These are phyloP conservation scores for Lagorchestes hirsutus DNA, from an alignment of 2,797 vertebrate species.

Conservation along the genomic window DNA sequence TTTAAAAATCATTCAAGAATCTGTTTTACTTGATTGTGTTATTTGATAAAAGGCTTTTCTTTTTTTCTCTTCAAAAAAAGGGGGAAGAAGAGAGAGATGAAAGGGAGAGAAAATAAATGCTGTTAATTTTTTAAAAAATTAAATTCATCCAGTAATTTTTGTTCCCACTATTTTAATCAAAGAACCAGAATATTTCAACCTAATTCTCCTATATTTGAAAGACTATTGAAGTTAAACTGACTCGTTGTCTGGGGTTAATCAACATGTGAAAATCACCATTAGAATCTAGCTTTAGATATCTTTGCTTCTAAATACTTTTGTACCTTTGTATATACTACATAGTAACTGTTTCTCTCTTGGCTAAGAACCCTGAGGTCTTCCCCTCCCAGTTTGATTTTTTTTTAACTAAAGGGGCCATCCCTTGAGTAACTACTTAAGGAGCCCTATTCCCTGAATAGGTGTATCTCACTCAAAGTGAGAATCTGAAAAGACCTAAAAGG, in stretches of 20 bases:
- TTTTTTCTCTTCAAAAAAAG: neutral
- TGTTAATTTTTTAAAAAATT: neutral
- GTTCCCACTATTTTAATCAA: neutral
- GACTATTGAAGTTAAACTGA: conserved; percentile 51
- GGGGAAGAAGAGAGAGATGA: neutral
- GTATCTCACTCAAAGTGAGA: too few relatives aligned
- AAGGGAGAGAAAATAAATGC: neutral
- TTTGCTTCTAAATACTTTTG: neutral
- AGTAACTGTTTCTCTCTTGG: too few relatives aligned
- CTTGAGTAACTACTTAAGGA: too few relatives aligned
- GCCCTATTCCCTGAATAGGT: too few relatives aligned
- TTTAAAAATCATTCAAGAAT: neutral
- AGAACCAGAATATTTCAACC: neutral
- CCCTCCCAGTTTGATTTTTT: too few relatives aligned
- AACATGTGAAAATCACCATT: neutral
- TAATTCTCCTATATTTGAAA: conserved; percentile 40
- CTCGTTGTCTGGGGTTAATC: neutral
- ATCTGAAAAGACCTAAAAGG: too few relatives aligned
- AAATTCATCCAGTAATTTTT: neutral
- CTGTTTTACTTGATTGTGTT: neutral
- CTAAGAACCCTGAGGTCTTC: too few relatives aligned
- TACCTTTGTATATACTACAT: too few relatives aligned
- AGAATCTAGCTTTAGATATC: neutral
- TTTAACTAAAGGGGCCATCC: too few relatives aligned
- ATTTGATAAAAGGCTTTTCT: neutral